Evolutionary conservation across 2,113 vertebrate genomes (phyloP).

Genomic region (Ibidorhyncha struthersii): DNA sequence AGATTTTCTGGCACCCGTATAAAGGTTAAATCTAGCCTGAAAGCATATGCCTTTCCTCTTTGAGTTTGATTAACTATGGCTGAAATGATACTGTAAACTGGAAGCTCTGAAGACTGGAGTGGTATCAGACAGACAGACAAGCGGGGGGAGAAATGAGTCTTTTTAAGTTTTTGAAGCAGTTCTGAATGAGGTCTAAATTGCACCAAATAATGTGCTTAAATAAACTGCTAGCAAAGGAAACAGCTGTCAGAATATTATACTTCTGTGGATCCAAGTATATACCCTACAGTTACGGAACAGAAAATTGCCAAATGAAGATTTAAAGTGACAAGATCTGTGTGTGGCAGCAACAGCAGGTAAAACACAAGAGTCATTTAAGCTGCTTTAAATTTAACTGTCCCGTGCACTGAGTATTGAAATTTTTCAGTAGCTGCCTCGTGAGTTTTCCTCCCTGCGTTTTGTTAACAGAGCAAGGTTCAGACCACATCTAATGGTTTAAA

Average conservation of each 20-base stretch:
- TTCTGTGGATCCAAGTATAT: constrained; percentile 61
- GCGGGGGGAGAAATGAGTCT: neutral
- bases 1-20: constrained; percentile 26
- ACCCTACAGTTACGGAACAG: constrained; percentile 52
- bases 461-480: neutral
- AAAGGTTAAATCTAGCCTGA: constrained; percentile 66
- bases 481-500: neutral
- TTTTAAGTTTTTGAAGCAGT: constrained; percentile 63
- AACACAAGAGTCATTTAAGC: constrained; percentile 6
- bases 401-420: neutral
- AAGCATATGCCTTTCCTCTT: neutral
- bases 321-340: constrained; percentile 55
- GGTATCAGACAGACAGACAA: constrained; percentile 42
- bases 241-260: constrained; percentile 55
- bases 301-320: constrained; percentile 54
- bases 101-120: constrained; percentile 24
- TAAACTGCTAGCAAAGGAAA: constrained; percentile 68
- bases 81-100: constrained; percentile 11
- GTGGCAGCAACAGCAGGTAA: constrained; percentile 28
- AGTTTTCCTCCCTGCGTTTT: neutral
- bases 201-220: constrained; percentile 67
- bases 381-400: constrained; percentile 41
- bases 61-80: constrained; percentile 28
- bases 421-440: neutral
- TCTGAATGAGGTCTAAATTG: constrained; percentile 60